Evolutionary conservation across 1,140 invertebrate genomes (phyloP), one percentile per base, ranked within the genome.

Genomic region (Oryctes rhinoceros): DNA sequence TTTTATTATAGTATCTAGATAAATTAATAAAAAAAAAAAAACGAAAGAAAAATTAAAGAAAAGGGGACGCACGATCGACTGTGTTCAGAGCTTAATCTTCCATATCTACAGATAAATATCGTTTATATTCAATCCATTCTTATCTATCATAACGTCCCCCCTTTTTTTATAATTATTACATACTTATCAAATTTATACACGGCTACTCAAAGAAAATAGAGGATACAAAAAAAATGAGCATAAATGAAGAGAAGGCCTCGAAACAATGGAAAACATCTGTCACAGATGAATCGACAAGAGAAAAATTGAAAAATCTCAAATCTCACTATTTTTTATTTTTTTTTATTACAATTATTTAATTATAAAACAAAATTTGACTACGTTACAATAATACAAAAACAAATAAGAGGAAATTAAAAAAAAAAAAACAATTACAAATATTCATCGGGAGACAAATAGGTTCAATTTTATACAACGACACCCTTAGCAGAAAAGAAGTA

Each of bases 171-270:
- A 78, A 24, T 15, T 24, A 6, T 78, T 81, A 59, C 81, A 62
- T 78, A 76, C 77, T 78, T 78, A 78, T 76, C 81, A 85, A 82
- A 83, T 82, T 83, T 83, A 86, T 47, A 85, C 84, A 83, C 85
- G 85, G 85, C 83, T 65, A 84, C 82, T 81, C 5, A 44, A 44
- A 44, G 9, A 44, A 44, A 44, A 44, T 44, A 44, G 9, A 44
- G 5, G 3, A 44, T 7, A 44, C 5, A 44, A 7, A 10, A 44
- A 44, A 44, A 10, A 44, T 44, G 39, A 44, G 9, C 1, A 44
- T 10, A 44, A 44, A 44, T 44, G 39, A 44, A 44, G 39, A 44
- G 24, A 30, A 30, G 39, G 39, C 9, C 1, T 44, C 5, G 39
- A 44, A 44, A 44, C 9, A 44, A 44, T 44, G 9, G 9, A 44